A percentile compares a stretch with the other conserved stretches of the same genome.
Evolutionary conservation across 2,113 vertebrate genomes (phyloP).

Genomic region (Buteo buteo): DNA sequence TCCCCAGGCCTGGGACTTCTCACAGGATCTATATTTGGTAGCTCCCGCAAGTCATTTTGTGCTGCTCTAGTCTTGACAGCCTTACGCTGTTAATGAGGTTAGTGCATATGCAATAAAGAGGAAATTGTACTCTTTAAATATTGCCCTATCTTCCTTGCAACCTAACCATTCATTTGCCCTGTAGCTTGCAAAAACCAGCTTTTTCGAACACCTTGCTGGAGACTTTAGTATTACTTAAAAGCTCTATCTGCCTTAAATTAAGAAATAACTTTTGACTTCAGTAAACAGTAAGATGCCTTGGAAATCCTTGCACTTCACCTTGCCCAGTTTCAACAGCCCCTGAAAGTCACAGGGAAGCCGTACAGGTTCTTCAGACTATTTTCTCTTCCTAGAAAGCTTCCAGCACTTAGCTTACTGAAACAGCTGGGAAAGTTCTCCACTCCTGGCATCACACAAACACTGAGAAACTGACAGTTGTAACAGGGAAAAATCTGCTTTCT

Average conservation of each 20-base stretch:
- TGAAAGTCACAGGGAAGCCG: neutral
- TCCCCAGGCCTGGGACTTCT: neutral
- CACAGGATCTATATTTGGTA: neutral
- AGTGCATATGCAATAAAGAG: neutral
- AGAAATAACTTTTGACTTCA: neutral
- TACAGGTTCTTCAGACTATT: neutral
- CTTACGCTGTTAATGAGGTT: neutral
- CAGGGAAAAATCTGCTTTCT: neutral
- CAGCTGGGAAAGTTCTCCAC: neutral
- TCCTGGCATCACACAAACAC: neutral
- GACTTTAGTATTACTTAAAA: neutral
- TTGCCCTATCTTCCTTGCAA: neutral
- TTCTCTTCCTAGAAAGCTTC: neutral
- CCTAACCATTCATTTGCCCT: neutral
- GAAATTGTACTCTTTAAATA: neutral
- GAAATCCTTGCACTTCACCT: neutral
- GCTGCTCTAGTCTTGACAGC: neutral
- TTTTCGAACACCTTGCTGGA: neutral
- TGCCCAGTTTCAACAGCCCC: neutral
- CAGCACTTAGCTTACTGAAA: neutral
- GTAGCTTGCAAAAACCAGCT: neutral
- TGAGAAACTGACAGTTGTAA: neutral
- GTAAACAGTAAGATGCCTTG: neutral
- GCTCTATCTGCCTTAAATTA: neutral
- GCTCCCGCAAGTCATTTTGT: neutral